phyloP scores from a whole-genome alignment of 2,113 vertebrate genomes.

The Cyprinodon tularosa region DNA sequence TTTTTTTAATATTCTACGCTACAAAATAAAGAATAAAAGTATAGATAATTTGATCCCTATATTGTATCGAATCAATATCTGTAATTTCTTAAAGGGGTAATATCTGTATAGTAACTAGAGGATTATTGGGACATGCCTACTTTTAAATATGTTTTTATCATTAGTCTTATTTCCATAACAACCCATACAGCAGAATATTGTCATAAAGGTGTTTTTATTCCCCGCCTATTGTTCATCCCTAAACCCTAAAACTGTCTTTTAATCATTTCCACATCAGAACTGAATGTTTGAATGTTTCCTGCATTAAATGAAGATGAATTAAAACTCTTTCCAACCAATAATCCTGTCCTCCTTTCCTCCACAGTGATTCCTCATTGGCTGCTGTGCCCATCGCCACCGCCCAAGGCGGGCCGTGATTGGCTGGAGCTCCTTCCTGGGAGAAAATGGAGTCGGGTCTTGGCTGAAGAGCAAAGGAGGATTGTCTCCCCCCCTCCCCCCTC shows the following conservation, averaged over 20 bases:
- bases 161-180: too few relatives aligned
- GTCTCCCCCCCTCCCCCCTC: slow-evolving; percentile 59
- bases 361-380: slow-evolving; percentile 62
- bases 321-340: background rate
- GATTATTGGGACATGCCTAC: too few relatives aligned
- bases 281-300: background rate
- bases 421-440: slow-evolving; percentile 51
- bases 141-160: too few relatives aligned
- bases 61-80: too few relatives aligned
- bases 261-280: background rate
- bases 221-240: too few relatives aligned
- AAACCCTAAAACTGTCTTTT: background rate
- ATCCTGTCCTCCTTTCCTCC: slow-evolving; percentile 1
- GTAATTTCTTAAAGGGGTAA: too few relatives aligned
- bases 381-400: slow-evolving; percentile 53
- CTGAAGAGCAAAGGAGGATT: slow-evolving; percentile 72
- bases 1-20: too few relatives aligned
- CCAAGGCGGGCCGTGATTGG: slow-evolving; percentile 70
- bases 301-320: background rate
- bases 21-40: too few relatives aligned
- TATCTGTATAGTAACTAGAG: too few relatives aligned
- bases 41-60: too few relatives aligned
- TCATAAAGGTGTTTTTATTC: too few relatives aligned
- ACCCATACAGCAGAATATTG: too few relatives aligned
- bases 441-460: slow-evolving; percentile 65